Percentiles rank a stretch among this genome's conserved stretches.
These are phyloP conservation scores for Drosophila pseudotakahashii DNA, from an alignment of 2,888 invertebrate genomes.

Conservation along the genomic window DNA sequence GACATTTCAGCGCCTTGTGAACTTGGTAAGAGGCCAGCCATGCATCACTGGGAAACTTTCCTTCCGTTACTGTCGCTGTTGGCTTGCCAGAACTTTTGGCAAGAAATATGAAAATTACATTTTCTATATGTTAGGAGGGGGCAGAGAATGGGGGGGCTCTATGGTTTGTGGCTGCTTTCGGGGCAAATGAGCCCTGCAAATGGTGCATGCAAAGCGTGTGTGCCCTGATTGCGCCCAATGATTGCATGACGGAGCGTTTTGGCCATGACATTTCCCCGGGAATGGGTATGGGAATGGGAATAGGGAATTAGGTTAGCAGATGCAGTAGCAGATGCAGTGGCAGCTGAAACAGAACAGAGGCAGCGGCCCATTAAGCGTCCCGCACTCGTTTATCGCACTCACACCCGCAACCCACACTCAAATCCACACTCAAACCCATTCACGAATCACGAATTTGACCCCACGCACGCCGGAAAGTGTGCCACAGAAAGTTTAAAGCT, in stretches of 20 bases:
- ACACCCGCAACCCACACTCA: constrained; percentile 14
- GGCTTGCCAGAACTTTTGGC: constrained; percentile 50
- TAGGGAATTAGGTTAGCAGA: constrained; percentile 55
- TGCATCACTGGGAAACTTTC: constrained; percentile 71
- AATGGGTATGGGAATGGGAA: not conserved
- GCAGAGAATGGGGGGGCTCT: not conserved
- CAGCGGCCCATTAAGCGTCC: constrained; percentile 14
- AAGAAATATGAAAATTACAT: constrained; percentile 59
- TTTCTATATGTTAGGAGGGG: constrained; percentile 47
- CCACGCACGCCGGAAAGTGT: constrained; percentile 28
- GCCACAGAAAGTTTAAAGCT: constrained; percentile 53
- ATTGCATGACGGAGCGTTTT: constrained; percentile 57
- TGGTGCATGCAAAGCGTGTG: constrained; percentile 54
- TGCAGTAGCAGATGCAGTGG: constrained; percentile 22
- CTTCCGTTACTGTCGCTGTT: constrained; percentile 40
- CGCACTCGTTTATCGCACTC: constrained; percentile 41
- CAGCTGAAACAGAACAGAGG: not conserved
- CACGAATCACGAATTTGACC: constrained; percentile 14
- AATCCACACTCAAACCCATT: constrained; percentile 15
- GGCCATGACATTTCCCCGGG: constrained; percentile 53
- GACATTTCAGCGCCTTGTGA: constrained; percentile 69
- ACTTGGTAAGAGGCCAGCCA: constrained; percentile 67
- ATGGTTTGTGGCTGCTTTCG: constrained; percentile 40
- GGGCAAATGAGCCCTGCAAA: constrained; percentile 53
- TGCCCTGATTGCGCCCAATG: constrained; percentile 54